phyloP scores from a whole-genome alignment of 1,140 invertebrate species.

The Lucilia sericata region DNA sequence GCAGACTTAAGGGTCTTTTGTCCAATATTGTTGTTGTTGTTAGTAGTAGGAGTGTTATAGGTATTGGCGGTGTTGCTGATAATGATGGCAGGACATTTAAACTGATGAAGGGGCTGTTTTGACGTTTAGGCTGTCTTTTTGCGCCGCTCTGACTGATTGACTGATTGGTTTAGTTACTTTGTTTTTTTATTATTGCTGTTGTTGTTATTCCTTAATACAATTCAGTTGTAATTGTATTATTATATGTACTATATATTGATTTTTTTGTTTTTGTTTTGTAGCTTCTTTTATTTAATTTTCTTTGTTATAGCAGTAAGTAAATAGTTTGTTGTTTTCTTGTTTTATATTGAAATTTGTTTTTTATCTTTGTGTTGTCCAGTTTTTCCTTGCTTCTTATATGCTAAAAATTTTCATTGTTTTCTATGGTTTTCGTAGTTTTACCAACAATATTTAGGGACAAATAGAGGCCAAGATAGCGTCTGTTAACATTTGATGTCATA shows the following conservation, averaged over 20 bases:
- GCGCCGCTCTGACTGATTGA: not conserved
- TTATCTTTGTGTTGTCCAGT: not conserved
- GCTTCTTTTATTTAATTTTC: not conserved
- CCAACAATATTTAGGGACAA: not conserved
- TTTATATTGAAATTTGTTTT: not conserved
- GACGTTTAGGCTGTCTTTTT: no score
- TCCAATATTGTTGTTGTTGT: no score
- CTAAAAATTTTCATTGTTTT: slow-evolving; percentile 11
- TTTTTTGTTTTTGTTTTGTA: not conserved
- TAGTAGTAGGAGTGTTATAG: no score
- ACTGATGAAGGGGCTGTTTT: no score
- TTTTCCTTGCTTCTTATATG: not conserved
- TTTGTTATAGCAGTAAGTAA: not conserved
- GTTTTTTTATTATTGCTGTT: not conserved
- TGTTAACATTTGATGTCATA: slow-evolving; percentile 39
- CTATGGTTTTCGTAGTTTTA: not conserved
- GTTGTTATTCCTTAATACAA: not conserved
- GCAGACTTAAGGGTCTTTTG: no score
- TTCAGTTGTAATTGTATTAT: slow-evolving; percentile 8
- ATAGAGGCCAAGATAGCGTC: not conserved
- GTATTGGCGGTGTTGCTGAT: no score
- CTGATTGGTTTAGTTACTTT: no score
- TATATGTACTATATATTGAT: slow-evolving; percentile 3
- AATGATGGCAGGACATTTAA: no score
- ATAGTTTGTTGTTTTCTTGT: not conserved